Evolutionary conservation across 2,888 invertebrate species (phyloP), one percentile per base, ranked within the genome.

Genomic region (Cephus pulcher): DNA sequence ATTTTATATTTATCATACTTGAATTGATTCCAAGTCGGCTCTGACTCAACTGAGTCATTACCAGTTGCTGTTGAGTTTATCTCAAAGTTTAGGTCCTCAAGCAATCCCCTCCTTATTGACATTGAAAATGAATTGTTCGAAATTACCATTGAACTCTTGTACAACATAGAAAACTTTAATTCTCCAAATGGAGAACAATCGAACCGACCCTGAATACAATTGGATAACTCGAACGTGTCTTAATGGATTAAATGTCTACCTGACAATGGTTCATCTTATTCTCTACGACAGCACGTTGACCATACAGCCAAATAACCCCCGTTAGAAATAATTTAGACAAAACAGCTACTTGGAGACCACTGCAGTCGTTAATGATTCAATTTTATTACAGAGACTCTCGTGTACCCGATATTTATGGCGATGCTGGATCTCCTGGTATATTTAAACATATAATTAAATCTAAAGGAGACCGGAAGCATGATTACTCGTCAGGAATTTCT

Each of bases 251-350:
- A 90, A 88, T 73, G 78, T 90, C 56, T 87, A 87, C 75, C 74
- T 90, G 70, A 88, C 90, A 30, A 88, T 90, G 87, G 78, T 87
- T n/a, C 89, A 90, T 79, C 76, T 87, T 74, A 86, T 84, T 35
- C 84, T 88, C 76, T 86, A 85, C 34, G 88, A 90, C 37, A 84
- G 86, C 34, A 78, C 85, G 30, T 34, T 84, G n/a, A 85, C 82
- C 75, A 75, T 85, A 73, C 85, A 85, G 23, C 76, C 80, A 69
- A 83, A 86, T 34, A 79, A 85, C 76, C 79, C 81, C n/a, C 81
- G 90, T 90, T 83, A 86, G 88, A 82, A 71, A 33, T 34, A 71
- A 56, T 56, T 56, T 56, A 23, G 2, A 56, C 23, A 56, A 1
- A 23, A 56, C 9, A 56, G 56, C 56, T 56, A 23, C 23, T 56